These are phyloP conservation scores for Plumapathes pennacea DNA, from an alignment of 92 coral and sea anemone genomes.

Conservation along the genomic window DNA sequence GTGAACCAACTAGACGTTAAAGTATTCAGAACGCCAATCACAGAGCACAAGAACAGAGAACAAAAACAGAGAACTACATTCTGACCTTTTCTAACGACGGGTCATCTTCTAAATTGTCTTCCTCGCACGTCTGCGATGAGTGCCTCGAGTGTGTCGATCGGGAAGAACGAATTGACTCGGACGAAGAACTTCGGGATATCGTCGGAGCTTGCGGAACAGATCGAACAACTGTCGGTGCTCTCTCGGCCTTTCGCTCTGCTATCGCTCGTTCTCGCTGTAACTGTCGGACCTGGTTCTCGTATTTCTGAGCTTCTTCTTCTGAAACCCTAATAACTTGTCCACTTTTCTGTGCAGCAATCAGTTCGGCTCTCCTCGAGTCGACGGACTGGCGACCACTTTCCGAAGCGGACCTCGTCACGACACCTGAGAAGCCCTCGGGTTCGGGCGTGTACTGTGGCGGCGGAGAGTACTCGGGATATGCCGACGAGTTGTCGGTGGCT, in stretches of 20 bases:
- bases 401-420: constrained; percentile 5
- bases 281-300: constrained; percentile 64
- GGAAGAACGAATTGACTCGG: too few relatives aligned
- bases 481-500: constrained; percentile 29
- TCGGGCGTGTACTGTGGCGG: constrained; percentile 59
- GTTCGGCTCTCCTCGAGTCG: constrained; percentile 43
- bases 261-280: constrained; percentile 61
- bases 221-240: constrained; percentile 10
- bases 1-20: too few relatives aligned
- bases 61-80: too few relatives aligned
- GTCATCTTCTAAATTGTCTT: too few relatives aligned
- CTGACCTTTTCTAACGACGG: too few relatives aligned
- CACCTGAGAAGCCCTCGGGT: constrained; percentile 31
- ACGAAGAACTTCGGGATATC: too few relatives aligned
- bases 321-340: constrained; percentile 30
- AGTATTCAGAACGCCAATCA: too few relatives aligned
- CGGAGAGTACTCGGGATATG: constrained; percentile 36
- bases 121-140: too few relatives aligned
- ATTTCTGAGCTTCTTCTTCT: constrained; percentile 54
- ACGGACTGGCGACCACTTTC: constrained; percentile 54
- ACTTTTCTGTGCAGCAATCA: constrained; percentile 20
- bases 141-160: too few relatives aligned
- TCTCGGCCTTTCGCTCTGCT: constrained; percentile 40
- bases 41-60: too few relatives aligned
- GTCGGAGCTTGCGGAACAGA: too few relatives aligned